phyloP scores from a whole-genome alignment of 2,113 vertebrate species.

The Prunella himalayana region DNA sequence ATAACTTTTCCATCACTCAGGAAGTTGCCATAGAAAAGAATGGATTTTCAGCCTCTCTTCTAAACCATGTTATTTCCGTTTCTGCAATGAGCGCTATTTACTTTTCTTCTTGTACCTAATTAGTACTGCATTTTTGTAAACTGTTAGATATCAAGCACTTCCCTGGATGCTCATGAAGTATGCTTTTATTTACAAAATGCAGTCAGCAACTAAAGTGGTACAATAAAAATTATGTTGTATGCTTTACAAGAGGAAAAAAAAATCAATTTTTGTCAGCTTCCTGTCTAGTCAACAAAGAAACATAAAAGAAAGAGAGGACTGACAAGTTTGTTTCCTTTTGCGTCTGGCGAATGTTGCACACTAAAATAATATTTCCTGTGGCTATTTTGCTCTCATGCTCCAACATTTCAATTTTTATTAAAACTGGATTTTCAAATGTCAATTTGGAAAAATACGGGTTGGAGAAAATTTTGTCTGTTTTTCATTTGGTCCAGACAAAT shows the following conservation, averaged over 20 bases:
- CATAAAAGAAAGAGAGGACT: conserved; percentile 44
- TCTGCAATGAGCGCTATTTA: neutral
- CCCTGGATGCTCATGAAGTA: neutral
- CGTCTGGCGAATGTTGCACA: conserved; percentile 7
- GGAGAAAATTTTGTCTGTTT: conserved; percentile 19
- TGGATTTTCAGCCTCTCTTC: conserved; percentile 8
- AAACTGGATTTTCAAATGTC: conserved; percentile 35
- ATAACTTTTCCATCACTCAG: conserved; percentile 6
- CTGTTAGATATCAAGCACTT: neutral
- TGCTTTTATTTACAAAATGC: conserved; percentile 24
- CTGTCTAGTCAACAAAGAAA: conserved; percentile 67
- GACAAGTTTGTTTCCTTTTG: conserved; percentile 57
- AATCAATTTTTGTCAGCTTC: conserved; percentile 49
- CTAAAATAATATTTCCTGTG: conserved; percentile 61
- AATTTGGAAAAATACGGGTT: neutral
- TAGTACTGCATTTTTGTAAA: conserved; percentile 21
- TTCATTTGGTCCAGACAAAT: conserved; percentile 20
- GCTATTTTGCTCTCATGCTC: neutral
- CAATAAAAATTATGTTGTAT: neutral
- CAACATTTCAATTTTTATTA: neutral
- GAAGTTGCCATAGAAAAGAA: conserved; percentile 5
- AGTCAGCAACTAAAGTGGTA: neutral
- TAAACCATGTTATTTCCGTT: conserved; percentile 10
- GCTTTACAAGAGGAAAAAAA: conserved; percentile 28
- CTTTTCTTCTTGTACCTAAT: conserved; percentile 28